Conservation (phyloP, 2,888 invertebrate species). For the Oegoconia quadripuncta region DNA sequence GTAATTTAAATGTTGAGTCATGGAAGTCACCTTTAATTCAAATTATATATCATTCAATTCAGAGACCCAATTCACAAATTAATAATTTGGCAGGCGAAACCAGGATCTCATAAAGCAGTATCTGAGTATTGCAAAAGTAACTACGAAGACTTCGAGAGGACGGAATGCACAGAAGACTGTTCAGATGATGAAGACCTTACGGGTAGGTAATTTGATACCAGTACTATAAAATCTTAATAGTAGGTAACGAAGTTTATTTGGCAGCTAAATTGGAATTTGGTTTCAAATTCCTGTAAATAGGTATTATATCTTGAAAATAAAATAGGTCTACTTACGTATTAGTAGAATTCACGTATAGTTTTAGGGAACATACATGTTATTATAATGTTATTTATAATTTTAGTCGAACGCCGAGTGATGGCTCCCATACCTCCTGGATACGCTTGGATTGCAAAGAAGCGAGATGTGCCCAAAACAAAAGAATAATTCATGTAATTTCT, state of each 20-base stretch:
- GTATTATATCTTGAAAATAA: too few species aligned
- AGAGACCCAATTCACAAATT: too few species aligned
- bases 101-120: slow-evolving; percentile 45
- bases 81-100: slow-evolving; percentile 36
- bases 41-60: too few species aligned
- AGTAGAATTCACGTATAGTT: slow-evolving; percentile 1
- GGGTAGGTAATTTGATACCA: slow-evolving; percentile 10
- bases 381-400: slow-evolving; percentile 22
- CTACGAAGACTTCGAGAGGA: slow-evolving; percentile 49
- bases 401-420: slow-evolving; percentile 55
- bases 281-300: too few species aligned
- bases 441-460: slow-evolving; percentile 48
- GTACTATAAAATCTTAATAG: neutral
- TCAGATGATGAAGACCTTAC: slow-evolving; percentile 24
- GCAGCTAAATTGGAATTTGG: too few species aligned
- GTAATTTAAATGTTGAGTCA: too few species aligned
- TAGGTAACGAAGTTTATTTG: too few species aligned
- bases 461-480: slow-evolving; percentile 23
- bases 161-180: slow-evolving; percentile 52
- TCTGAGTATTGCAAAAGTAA: slow-evolving; percentile 53
- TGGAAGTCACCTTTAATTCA: too few species aligned
- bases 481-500: too few species aligned
- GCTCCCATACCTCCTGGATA: slow-evolving; percentile 43
- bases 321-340: too few species aligned
- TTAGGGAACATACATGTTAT: too few species aligned